Percentiles rank a stretch among this genome's conserved stretches.
phyloP scores from a whole-genome alignment of 2,113 vertebrate species.

The Caranx ignobilis region DNA sequence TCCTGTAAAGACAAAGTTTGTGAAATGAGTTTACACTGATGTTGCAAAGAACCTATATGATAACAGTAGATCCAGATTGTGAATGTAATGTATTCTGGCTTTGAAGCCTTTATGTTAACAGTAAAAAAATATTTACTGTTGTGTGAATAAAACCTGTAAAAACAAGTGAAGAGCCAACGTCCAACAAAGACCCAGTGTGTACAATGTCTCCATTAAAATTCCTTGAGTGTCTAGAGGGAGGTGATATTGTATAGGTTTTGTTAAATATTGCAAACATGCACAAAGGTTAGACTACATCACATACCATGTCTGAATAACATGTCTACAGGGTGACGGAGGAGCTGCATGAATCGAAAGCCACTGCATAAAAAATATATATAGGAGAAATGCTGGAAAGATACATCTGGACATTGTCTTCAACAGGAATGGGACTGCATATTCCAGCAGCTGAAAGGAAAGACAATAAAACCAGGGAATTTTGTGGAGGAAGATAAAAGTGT shows the following conservation, averaged over 20 bases:
- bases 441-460: constrained; percentile 40
- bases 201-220: constrained; percentile 20
- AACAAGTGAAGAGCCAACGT: background rate
- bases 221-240: background rate
- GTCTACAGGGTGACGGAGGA: constrained; percentile 15
- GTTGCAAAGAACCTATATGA: constrained; percentile 2
- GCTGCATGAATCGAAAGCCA: constrained; percentile 31
- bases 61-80: background rate
- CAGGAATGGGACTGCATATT: constrained; percentile 58
- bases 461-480: constrained; percentile 44
- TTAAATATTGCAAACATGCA: constrained; percentile 37
- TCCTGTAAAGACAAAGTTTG: background rate
- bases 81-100: background rate
- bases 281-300: constrained; percentile 7
- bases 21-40: background rate
- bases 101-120: background rate
- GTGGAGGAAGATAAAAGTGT: background rate
- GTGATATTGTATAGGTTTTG: background rate
- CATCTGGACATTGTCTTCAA: constrained; percentile 63
- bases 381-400: constrained; percentile 31
- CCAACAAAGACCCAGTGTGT: background rate
- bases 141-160: background rate
- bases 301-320: constrained; percentile 41
- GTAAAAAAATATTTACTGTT: background rate
- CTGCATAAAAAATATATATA: constrained; percentile 59